These are phyloP conservation scores for Agonopterix heracliana DNA, from an alignment of 2,888 invertebrate genomes.

Conservation along the genomic window DNA sequence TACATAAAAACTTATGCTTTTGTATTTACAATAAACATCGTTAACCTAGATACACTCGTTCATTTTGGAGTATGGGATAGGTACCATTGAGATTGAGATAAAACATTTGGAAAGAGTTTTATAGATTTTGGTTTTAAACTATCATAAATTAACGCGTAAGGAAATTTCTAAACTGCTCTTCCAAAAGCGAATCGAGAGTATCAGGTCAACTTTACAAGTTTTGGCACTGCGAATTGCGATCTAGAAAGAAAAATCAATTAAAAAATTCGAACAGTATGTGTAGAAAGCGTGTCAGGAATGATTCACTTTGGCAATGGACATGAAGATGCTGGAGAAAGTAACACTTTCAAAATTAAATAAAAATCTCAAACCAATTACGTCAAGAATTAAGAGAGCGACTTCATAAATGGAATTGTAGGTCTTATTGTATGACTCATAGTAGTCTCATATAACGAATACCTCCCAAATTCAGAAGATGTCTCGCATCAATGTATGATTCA, in stretches of 20 bases:
- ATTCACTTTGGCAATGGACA: conserved; percentile 6
- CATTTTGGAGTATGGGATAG: conserved; percentile 16
- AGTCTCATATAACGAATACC: not conserved
- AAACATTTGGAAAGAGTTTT: no score
- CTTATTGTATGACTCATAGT: not conserved
- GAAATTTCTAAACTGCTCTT: no score
- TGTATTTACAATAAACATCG: conserved; percentile 38
- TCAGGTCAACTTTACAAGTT: conserved; percentile 3
- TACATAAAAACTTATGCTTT: conserved; percentile 18
- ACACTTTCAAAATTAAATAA: conserved; percentile 6
- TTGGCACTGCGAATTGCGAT: not conserved
- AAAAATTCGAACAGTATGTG: conserved; percentile 5
- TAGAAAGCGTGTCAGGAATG: conserved; percentile 13
- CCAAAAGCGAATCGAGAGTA: conserved; percentile 12
- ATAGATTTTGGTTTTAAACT: no score
- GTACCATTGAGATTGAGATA: not conserved
- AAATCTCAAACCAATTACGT: conserved; percentile 1
- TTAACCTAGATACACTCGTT: conserved; percentile 41
- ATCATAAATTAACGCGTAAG: no score
- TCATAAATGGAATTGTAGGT: not conserved
- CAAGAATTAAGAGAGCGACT: not conserved
- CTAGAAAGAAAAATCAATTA: conserved; percentile 5
- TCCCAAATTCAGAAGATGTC: conserved; percentile 11
- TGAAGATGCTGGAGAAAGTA: conserved; percentile 5
- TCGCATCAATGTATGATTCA: conserved; percentile 33